Conservation (phyloP, 2,888 invertebrate genomes). For the Acleris sparsana region DNA sequence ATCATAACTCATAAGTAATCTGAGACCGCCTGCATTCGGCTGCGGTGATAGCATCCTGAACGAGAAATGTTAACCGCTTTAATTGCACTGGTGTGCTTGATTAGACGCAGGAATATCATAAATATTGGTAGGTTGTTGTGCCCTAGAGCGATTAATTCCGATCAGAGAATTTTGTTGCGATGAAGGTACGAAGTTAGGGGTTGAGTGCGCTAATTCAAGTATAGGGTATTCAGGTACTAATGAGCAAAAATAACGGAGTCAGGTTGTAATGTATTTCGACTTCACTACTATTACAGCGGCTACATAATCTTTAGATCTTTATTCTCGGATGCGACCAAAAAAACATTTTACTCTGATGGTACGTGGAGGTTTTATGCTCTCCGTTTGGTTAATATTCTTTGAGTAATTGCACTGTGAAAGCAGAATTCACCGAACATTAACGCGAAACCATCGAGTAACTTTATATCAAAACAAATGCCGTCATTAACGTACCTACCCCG, state of each 20-base stretch:
- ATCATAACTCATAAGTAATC: slow-evolving; percentile 75
- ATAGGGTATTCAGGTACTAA: too few species aligned
- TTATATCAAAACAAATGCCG: slow-evolving; percentile 65
- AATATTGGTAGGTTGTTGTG: background rate
- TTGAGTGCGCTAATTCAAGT: too few species aligned
- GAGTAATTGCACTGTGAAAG: background rate
- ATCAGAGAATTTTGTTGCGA: too few species aligned
- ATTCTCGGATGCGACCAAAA: too few species aligned
- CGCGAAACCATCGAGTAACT: slow-evolving; percentile 44
- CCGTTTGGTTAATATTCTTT: background rate
- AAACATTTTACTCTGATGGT: too few species aligned
- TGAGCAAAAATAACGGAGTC: too few species aligned
- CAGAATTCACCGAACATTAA: slow-evolving; percentile 29
- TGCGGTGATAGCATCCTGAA: slow-evolving; percentile 63
- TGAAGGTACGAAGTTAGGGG: too few species aligned
- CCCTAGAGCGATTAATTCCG: background rate
- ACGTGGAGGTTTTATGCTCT: too few species aligned
- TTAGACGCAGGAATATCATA: slow-evolving; percentile 11
- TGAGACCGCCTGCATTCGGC: slow-evolving; percentile 63
- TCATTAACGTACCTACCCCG: slow-evolving; percentile 64
- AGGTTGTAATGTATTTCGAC: too few species aligned
- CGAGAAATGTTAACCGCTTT: slow-evolving; percentile 35
- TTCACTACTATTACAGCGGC: too few species aligned
- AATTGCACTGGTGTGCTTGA: slow-evolving; percentile 26
- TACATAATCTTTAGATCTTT: too few species aligned